Conservation (phyloP, 2,888 invertebrate species). For the Cheilosia urbana region DNA sequence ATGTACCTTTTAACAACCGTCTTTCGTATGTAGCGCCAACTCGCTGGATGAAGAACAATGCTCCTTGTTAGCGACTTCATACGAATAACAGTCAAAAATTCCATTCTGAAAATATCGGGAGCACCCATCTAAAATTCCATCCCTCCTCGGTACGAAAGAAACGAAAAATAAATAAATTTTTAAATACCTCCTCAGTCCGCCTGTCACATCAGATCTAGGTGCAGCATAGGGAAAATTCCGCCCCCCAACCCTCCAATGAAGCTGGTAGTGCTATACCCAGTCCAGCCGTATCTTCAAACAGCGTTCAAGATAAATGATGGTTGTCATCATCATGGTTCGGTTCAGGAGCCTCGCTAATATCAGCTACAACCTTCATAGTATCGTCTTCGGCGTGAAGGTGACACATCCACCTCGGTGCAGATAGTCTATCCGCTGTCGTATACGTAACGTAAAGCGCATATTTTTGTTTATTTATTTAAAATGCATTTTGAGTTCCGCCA, state of each 20-base stretch:
- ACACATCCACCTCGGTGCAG: background rate
- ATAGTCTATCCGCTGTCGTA: background rate
- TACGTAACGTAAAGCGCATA: background rate
- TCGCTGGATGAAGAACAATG: too few species aligned
- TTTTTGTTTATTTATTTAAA: slow-evolving; percentile 34
- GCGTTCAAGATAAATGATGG: slow-evolving; percentile 18
- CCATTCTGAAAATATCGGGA: background rate
- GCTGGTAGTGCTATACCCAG: background rate
- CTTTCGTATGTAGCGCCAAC: too few species aligned
- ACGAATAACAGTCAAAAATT: too few species aligned
- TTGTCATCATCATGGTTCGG: slow-evolving; percentile 23
- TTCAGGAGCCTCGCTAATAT: too few species aligned
- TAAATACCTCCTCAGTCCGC: background rate
- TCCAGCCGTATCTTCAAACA: background rate
- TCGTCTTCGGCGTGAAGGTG: slow-evolving; percentile 1
- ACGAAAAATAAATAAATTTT: too few species aligned
- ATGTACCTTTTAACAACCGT: too few species aligned
- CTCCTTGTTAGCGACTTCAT: too few species aligned
- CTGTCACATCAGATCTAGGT: slow-evolving; percentile 28
- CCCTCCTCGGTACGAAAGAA: background rate
- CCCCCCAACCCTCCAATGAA: background rate
- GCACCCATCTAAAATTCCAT: slow-evolving; percentile 7
- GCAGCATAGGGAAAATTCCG: slow-evolving; percentile 22
- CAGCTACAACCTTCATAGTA: background rate
- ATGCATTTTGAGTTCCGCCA: slow-evolving; percentile 61